phyloP scores from a whole-genome alignment of 2,797 vertebrate genomes.

The Buceros bicornis region DNA sequence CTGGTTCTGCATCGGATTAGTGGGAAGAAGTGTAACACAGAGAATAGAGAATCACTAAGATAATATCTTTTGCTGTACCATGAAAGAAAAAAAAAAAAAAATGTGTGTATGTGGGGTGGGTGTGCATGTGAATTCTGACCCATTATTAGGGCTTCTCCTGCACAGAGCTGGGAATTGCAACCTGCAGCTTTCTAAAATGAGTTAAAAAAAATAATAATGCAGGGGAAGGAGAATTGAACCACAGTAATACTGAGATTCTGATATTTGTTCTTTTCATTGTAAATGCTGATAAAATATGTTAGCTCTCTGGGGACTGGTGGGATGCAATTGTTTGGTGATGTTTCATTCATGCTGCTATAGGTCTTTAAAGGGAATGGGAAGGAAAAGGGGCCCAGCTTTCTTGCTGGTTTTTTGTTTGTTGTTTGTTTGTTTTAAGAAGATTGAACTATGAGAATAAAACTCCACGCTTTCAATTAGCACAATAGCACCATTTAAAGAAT shows the following conservation, averaged over 20 bases:
- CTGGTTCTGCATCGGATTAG: constrained; percentile 55
- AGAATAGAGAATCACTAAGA: neutral
- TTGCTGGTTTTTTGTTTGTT: neutral
- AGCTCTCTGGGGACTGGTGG: neutral
- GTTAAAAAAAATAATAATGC: neutral
- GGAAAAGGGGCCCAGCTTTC: constrained; percentile 12
- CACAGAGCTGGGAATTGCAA: constrained; percentile 45
- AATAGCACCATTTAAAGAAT: constrained; percentile 10
- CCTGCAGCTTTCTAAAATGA: constrained; percentile 42
- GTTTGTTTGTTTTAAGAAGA: neutral
- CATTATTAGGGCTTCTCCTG: neutral
- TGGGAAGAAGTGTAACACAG: neutral
- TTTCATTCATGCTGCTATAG: constrained; percentile 52
- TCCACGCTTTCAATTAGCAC: constrained; percentile 8
- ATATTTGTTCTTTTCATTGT: neutral
- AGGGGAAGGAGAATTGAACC: neutral
- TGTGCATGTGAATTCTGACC: neutral
- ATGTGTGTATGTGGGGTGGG: neutral
- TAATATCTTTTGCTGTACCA: constrained; percentile 6
- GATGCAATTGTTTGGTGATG: constrained; percentile 57
- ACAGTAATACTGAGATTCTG: neutral
- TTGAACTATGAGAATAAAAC: constrained; percentile 3
- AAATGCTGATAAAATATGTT: constrained; percentile 39
- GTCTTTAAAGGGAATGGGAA: neutral
- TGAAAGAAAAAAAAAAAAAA: neutral